Base-by-base conservation (phyloP, 2,888 invertebrate species). In the Drosophila paramelanica region DNA sequence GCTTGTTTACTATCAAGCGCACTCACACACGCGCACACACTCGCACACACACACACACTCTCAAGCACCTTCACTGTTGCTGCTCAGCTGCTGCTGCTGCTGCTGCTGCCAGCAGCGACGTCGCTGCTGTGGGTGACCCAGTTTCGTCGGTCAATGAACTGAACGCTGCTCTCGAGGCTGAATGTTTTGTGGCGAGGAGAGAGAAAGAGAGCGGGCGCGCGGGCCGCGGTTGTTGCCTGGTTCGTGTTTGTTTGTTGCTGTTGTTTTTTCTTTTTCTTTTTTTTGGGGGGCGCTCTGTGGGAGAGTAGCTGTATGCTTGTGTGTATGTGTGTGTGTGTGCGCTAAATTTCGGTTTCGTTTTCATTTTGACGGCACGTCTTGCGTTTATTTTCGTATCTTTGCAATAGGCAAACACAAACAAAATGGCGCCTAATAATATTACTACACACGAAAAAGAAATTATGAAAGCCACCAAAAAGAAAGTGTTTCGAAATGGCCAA, bases 261-360 rank as follows among this genome's bases (percentile, higher is more conserved):
- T 53, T 75, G 25, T 42, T 50, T 27, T 7, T 27, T 64, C 51
- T 42, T 58, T 42, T 46, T 38, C 46, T 3, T 56, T 49, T 64
- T 64, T 62, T 74, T 69, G 76, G 58, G 60, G 51, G 50, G 56
- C 73, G 62, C 76, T 66, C 61, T 65, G 59, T 33, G 45, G 23
- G 49, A 68, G 61, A 49, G 67, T 73, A 49, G 66, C 13, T 71
- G 51, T 50, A 36, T 23, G 17, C 42, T 17, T 51, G 41, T 36
- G 47, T 56, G 55, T 60, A 51, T 67, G 49, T 51, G 50, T 64
- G 52, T 73, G 67, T 55, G 77, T 79, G 74, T 83, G 77, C 76
- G 77, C 81, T 77, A 84, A 87, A 88, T 91, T 91, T 91, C 87
- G 83, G 89, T 91, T 91, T 91, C 91, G 89, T 89, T 91, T 91